These are phyloP conservation scores for Drosophila ohnishii DNA, from an alignment of 1,140 invertebrate species.

Conservation along the genomic window DNA sequence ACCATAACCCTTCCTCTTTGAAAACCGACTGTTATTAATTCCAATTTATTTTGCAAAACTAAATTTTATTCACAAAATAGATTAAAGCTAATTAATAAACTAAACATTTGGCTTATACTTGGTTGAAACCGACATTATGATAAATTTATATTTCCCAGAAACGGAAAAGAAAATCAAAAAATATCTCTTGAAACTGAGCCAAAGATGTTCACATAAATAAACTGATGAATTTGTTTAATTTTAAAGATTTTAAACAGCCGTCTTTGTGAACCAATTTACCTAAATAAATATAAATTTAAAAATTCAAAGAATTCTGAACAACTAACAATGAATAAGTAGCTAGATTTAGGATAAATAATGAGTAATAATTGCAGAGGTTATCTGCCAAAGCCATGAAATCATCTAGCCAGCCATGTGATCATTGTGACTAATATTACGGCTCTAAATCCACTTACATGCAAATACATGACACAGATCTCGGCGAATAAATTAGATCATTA, in stretches of 20 bases:
- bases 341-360: conserved; percentile 2
- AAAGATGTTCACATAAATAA: not conserved
- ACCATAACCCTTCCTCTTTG: not conserved
- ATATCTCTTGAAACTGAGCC: not conserved
- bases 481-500: conserved; percentile 13
- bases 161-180: not conserved
- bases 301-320: not conserved
- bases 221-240: not conserved
- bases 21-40: not conserved
- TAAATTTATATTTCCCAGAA: conserved; percentile 4
- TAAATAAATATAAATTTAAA: not conserved
- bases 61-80: conserved; percentile 5
- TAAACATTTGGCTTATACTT: conserved; percentile 2
- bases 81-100: conserved; percentile 12
- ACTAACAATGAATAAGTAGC: not conserved
- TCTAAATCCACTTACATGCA: conserved; percentile 13
- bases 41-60: not conserved
- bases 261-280: not conserved
- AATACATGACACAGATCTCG: conserved; percentile 17
- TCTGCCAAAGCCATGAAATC: conserved; percentile 4
- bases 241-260: not conserved
- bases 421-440: conserved; percentile 15
- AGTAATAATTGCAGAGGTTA: conserved; percentile 7
- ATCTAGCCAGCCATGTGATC: conserved; percentile 8
- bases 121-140: not conserved